These are phyloP conservation scores for Muricea muricata DNA, from an alignment of 92 coral and sea anemone genomes.

Conservation along the genomic window DNA sequence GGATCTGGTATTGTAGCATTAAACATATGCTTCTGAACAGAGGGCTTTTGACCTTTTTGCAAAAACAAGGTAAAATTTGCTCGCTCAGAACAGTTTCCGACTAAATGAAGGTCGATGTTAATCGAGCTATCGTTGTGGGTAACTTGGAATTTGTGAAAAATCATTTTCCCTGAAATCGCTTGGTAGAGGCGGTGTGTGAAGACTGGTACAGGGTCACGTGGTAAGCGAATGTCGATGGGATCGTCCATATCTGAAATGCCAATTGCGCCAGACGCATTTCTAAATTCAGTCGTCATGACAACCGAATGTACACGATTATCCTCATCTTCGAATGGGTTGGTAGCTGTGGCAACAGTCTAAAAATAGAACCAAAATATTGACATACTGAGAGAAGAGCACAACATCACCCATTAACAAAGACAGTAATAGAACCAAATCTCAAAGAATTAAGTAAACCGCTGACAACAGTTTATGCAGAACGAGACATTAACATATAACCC, in stretches of 20 bases:
- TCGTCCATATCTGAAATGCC: slow-evolving; percentile 36
- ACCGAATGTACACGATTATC: slow-evolving; percentile 72
- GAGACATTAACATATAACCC: neutral
- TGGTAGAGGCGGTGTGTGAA: neutral
- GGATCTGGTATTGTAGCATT: slow-evolving; percentile 63
- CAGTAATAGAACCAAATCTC: too few relatives aligned
- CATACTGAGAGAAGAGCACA: too few relatives aligned
- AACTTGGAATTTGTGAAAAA: slow-evolving; percentile 10
- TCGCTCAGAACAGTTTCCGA: neutral
- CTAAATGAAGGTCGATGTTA: neutral
- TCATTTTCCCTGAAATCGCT: neutral
- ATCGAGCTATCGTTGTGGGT: neutral
- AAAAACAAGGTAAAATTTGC: neutral
- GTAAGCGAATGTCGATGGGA: slow-evolving; percentile 49
- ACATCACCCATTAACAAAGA: too few relatives aligned
- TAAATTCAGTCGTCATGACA: slow-evolving; percentile 77
- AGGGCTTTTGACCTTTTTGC: neutral
- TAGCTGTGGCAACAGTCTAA: slow-evolving; percentile 46
- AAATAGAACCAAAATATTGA: neutral
- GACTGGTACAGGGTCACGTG: slow-evolving; percentile 27
- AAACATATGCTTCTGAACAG: neutral
- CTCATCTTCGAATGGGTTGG: slow-evolving; percentile 80
- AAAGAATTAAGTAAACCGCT: too few relatives aligned
- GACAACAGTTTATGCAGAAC: neutral
- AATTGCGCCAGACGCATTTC: slow-evolving; percentile 62